Evolutionary conservation across 2,797 vertebrate species (phyloP).

Genomic region (Urocyon cinereoargenteus): DNA sequence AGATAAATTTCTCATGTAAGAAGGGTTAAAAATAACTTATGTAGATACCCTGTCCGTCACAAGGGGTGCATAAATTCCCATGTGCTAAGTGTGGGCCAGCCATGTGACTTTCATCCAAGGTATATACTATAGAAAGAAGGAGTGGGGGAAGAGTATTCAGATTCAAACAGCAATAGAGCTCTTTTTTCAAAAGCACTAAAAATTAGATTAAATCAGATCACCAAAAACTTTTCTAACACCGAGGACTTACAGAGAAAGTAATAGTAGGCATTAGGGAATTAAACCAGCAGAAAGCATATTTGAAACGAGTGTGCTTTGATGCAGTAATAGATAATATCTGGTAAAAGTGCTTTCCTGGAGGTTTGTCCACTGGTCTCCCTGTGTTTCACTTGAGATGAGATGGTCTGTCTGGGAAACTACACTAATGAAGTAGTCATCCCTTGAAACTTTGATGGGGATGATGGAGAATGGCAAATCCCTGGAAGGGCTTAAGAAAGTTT

Average conservation of each 20-base stretch:
- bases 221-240: background rate
- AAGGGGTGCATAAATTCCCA: background rate
- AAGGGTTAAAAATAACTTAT: slow-evolving; percentile 10
- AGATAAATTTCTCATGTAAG: background rate
- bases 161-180: background rate
- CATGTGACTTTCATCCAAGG: background rate
- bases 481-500: background rate
- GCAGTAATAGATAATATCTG: background rate
- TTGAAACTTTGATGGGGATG: background rate
- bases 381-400: background rate
- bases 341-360: background rate
- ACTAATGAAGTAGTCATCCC: background rate
- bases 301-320: background rate
- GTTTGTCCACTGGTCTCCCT: background rate
- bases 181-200: slow-evolving; percentile 24
- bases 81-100: background rate
- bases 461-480: background rate
- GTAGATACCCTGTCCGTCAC: background rate
- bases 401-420: background rate
- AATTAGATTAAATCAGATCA: background rate
- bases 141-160: background rate
- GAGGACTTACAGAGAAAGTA: background rate
- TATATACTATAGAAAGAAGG: background rate
- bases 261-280: background rate
- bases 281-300: background rate